These are phyloP conservation scores for Enteromius thamalakanensis DNA, from an alignment of 2,797 vertebrate genomes.

Conservation along the genomic window DNA sequence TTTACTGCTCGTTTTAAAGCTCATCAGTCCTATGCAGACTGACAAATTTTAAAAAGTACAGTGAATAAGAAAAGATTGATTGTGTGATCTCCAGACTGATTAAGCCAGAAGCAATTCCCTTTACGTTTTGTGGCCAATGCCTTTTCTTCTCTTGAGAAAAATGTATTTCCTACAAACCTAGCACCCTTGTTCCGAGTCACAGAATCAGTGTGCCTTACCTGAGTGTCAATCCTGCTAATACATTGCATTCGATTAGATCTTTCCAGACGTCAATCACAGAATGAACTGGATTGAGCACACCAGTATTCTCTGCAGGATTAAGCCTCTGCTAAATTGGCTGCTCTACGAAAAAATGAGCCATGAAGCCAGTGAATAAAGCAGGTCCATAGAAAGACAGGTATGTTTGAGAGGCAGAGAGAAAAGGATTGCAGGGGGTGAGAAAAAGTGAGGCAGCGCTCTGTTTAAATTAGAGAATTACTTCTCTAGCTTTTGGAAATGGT, in stretches of 20 bases:
- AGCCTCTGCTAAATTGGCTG: conserved; percentile 77
- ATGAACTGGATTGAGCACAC: conserved; percentile 58
- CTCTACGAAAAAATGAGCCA: conserved; percentile 69
- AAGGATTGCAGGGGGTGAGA: conserved; percentile 30
- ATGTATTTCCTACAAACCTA: conserved; percentile 52
- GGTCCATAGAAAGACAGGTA: conserved; percentile 53
- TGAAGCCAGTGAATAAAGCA: conserved; percentile 67
- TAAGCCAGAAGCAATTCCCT: conserved; percentile 64
- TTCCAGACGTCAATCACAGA: conserved; percentile 71
- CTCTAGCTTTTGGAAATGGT: conserved; percentile 65
- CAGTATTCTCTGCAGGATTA: conserved; percentile 75
- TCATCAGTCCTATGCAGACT: background rate
- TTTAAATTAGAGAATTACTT: conserved; percentile 72
- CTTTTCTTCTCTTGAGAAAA: conserved; percentile 65
- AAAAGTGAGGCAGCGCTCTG: conserved; percentile 66
- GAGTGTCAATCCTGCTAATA: conserved; percentile 72
- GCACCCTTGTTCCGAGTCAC: conserved; percentile 51
- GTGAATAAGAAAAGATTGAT: conserved; percentile 35
- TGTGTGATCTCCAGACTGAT: conserved; percentile 65
- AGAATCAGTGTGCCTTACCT: conserved; percentile 59
- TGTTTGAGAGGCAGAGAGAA: conserved; percentile 1
- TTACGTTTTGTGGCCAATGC: conserved; percentile 55
- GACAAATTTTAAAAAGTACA: background rate
- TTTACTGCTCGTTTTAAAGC: background rate
- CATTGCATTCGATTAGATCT: conserved; percentile 72